Evolutionary conservation across 2,888 invertebrate genomes (phyloP).

Genomic region (Ochropleura leucogaster): DNA sequence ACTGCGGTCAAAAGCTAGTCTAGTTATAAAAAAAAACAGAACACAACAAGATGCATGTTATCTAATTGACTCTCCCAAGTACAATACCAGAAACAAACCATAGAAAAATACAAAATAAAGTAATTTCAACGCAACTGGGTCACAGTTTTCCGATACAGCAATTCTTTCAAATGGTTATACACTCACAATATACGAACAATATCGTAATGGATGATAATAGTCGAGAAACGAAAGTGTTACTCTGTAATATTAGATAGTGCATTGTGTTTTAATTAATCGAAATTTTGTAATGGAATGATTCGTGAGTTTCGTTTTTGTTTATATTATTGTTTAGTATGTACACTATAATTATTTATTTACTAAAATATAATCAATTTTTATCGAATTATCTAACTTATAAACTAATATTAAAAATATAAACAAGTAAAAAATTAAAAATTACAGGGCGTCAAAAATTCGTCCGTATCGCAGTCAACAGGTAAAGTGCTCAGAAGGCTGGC

Average conservation of each 20-base stretch:
- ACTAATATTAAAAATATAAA: too few relatives aligned
- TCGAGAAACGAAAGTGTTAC: slow-evolving; percentile 28
- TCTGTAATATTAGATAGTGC: slow-evolving; percentile 51
- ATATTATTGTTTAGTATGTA: not conserved
- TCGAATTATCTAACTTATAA: too few relatives aligned
- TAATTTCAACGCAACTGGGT: slow-evolving; percentile 50
- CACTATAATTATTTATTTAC: too few relatives aligned
- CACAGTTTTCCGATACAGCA: slow-evolving; percentile 48
- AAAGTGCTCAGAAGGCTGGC: too few relatives aligned
- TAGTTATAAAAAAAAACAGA: too few relatives aligned
- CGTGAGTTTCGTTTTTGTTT: slow-evolving; percentile 3
- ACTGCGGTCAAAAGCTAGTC: not conserved
- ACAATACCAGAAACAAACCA: not conserved
- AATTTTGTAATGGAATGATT: slow-evolving; percentile 30
- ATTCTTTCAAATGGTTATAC: slow-evolving; percentile 55
- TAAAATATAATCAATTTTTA: too few relatives aligned
- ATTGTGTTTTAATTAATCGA: slow-evolving; percentile 42
- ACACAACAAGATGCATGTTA: too few relatives aligned
- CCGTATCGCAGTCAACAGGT: too few relatives aligned
- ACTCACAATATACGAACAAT: slow-evolving; percentile 56
- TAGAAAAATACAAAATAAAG: slow-evolving; percentile 28
- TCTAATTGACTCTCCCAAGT: not conserved
- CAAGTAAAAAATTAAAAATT: too few relatives aligned
- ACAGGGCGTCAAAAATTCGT: too few relatives aligned
- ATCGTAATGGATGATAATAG: slow-evolving; percentile 57